Conservation (phyloP, 2,888 invertebrate species). For the Ormyrus labotus region DNA sequence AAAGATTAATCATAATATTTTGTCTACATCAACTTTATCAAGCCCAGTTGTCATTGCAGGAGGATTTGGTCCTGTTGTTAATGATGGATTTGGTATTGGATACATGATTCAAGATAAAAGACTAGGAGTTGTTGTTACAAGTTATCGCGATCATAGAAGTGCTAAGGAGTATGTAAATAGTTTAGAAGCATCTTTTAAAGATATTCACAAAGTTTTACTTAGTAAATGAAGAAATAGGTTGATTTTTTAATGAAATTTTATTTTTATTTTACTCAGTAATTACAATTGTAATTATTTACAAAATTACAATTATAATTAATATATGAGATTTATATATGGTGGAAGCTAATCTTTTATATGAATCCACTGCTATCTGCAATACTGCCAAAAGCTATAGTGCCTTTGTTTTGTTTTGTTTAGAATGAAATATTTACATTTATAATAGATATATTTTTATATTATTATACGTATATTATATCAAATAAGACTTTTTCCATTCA, state of each 20-base stretch:
- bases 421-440: constrained; percentile 56
- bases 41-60: constrained; percentile 91
- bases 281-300: constrained; percentile 55
- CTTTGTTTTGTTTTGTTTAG: constrained; percentile 37
- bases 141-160: constrained; percentile 84
- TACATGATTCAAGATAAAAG: constrained; percentile 91
- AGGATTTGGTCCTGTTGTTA: constrained; percentile 94
- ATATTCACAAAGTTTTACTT: constrained; percentile 78
- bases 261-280: constrained; percentile 45
- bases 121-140: constrained; percentile 89
- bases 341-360: constrained; percentile 43
- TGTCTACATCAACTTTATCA: constrained; percentile 96
- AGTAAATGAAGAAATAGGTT: constrained; percentile 57
- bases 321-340: background rate
- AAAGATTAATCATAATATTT: constrained; percentile 89
- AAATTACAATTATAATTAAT: constrained; percentile 56
- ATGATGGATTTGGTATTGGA: constrained; percentile 95
- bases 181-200: constrained; percentile 84
- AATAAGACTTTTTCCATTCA: constrained; percentile 19
- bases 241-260: constrained; percentile 49
- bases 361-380: constrained; percentile 41
- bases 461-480: constrained; percentile 45
- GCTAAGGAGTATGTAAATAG: constrained; percentile 85
- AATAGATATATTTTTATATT: constrained; percentile 48
- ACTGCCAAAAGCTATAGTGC: constrained; percentile 46